phyloP scores from a whole-genome alignment of 2,113 vertebrate species.

The Halichoeres trimaculatus region DNA sequence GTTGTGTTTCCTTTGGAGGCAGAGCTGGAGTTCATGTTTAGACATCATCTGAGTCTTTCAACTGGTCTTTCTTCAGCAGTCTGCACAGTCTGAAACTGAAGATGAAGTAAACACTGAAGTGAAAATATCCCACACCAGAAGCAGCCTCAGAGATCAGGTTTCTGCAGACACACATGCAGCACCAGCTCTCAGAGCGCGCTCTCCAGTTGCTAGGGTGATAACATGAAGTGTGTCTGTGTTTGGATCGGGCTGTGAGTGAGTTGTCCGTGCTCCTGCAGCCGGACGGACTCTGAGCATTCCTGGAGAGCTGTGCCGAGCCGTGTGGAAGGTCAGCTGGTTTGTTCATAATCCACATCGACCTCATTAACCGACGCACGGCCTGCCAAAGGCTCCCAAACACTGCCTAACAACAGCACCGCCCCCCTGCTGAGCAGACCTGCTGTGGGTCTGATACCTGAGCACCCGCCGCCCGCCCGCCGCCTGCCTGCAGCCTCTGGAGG shows the following conservation, averaged over 20 bases:
- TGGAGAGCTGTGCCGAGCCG: background rate
- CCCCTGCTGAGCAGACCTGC: background rate
- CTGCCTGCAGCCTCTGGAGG: constrained; percentile 5
- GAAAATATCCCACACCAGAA: background rate
- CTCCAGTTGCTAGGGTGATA: background rate
- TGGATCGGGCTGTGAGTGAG: background rate
- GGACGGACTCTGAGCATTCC: background rate
- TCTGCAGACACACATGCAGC: background rate
- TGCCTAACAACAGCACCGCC: background rate
- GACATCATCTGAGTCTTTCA: too few relatives aligned
- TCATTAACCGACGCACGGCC: constrained; percentile 25
- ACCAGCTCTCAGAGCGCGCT: background rate
- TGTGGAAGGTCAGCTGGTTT: constrained; percentile 27
- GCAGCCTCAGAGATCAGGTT: background rate
- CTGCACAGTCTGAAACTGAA: too few relatives aligned
- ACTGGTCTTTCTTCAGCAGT: too few relatives aligned
- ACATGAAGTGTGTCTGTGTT: background rate
- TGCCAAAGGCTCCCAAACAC: background rate
- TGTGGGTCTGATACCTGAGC: background rate
- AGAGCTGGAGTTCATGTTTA: too few relatives aligned
- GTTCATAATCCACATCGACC: constrained; percentile 23
- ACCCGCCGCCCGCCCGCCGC: background rate
- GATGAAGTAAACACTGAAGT: background rate
- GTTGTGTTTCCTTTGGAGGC: background rate
- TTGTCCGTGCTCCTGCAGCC: too few relatives aligned